Percentiles rank a stretch among this genome's conserved stretches.
These are phyloP conservation scores for Rhopalosiphum maidis DNA, from an alignment of 1,140 invertebrate genomes.

Conservation along the genomic window DNA sequence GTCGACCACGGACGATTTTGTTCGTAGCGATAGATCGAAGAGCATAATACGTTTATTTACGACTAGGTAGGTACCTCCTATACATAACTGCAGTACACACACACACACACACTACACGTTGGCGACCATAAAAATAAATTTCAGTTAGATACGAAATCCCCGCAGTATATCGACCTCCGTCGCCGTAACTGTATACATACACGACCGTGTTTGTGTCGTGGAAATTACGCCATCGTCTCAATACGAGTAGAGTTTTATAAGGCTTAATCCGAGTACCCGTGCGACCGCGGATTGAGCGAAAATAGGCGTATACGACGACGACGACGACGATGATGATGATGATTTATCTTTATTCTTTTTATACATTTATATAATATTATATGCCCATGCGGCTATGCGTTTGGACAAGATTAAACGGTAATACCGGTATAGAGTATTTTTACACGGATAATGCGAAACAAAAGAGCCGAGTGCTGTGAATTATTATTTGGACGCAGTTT, in stretches of 20 bases:
- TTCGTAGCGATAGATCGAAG: not conserved
- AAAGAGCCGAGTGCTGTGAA: not conserved
- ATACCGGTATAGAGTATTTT: not conserved
- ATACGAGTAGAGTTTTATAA: not conserved
- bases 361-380: not conserved
- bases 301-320: not conserved
- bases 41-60: not conserved
- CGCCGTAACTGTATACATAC: not conserved
- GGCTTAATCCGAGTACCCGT: not conserved
- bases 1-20: not conserved
- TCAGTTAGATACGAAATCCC: not conserved
- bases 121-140: not conserved
- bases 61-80: not conserved
- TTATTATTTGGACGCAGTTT: not conserved
- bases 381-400: not conserved
- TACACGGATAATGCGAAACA: not conserved
- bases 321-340: too few species aligned
- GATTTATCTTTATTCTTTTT: not conserved
- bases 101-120: not conserved
- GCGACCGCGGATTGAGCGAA: not conserved
- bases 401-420: not conserved
- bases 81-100: not conserved
- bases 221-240: not conserved
- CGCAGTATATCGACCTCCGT: not conserved
- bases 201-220: not conserved